Percentiles rank a stretch among this genome's conserved stretches.
Conservation (phyloP, 2,113 vertebrate genomes). For the Sclerurus mexicanus region DNA sequence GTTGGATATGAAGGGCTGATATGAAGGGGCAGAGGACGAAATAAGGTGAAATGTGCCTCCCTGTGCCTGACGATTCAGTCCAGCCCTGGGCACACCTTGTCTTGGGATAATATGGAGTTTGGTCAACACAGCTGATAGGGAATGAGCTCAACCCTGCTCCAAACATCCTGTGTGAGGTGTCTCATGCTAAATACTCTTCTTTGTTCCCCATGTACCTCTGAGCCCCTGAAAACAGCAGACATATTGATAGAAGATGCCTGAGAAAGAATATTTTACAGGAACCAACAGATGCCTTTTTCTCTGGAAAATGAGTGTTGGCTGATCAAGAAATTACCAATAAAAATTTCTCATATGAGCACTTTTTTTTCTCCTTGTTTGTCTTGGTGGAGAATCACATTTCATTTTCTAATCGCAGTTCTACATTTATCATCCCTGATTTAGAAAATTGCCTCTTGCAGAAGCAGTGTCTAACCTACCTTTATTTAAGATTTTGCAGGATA, state of each 20-base stretch:
- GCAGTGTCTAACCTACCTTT: conserved; percentile 21
- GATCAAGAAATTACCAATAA: conserved; percentile 5
- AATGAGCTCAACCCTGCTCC: neutral
- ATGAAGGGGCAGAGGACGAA: neutral
- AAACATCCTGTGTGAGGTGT: neutral
- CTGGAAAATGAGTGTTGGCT: neutral
- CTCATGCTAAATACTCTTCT: neutral
- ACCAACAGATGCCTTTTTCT: neutral
- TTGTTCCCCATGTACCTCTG: neutral
- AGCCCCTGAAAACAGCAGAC: neutral
- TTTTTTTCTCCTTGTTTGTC: neutral
- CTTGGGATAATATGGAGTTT: neutral
- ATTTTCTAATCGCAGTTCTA: neutral
- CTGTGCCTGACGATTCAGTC: neutral
- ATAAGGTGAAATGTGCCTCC: neutral
- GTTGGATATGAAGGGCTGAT: neutral
- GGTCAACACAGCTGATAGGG: neutral
- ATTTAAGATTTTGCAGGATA: conserved; percentile 25
- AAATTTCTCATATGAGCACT: neutral
- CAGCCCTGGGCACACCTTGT: neutral
- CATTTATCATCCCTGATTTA: conserved; percentile 53
- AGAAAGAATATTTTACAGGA: conserved; percentile 1
- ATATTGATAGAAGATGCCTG: neutral
- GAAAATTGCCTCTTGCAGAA: conserved; percentile 34
- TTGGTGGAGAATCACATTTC: conserved; percentile 22